Percentiles rank a stretch among this genome's conserved stretches.
phyloP scores from a whole-genome alignment of 2,888 invertebrate genomes.

The Aricia artaxerxes region DNA sequence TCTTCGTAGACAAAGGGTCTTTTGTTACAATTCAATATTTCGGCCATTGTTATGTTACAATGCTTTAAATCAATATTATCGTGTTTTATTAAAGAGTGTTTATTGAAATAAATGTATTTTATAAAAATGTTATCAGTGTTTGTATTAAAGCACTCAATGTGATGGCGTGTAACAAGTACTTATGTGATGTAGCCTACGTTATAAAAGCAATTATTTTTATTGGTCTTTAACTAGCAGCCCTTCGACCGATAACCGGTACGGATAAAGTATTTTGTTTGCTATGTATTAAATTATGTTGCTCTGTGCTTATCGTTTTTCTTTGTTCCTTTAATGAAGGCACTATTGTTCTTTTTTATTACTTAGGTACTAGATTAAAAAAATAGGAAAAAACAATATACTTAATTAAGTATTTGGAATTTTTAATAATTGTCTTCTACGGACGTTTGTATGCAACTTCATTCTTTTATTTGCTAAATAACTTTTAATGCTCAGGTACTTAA shows the following conservation, averaged over 20 bases:
- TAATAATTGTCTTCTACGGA: too few relatives aligned
- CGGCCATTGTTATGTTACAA: slow-evolving; percentile 6
- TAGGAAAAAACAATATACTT: too few relatives aligned
- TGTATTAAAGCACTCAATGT: neutral
- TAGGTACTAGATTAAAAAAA: too few relatives aligned
- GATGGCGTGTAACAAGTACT: slow-evolving; percentile 6
- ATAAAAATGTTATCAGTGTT: neutral
- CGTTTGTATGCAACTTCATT: too few relatives aligned
- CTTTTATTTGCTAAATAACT: too few relatives aligned
- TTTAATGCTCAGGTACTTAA: too few relatives aligned
- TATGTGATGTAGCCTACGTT: slow-evolving; percentile 6
- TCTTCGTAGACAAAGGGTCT: neutral
- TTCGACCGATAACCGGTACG: neutral
- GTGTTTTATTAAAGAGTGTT: slow-evolving; percentile 3
- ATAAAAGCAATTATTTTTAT: neutral
- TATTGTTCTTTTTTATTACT: too few relatives aligned
- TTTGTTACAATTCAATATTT: slow-evolving; percentile 20
- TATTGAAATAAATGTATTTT: neutral
- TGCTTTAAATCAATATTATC: slow-evolving; percentile 8
- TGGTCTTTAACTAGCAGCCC: neutral
- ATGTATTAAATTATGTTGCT: neutral
- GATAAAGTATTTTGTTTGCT: neutral
- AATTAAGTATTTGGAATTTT: too few relatives aligned
- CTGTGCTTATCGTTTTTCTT: too few relatives aligned
- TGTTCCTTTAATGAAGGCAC: too few relatives aligned